Evolutionary conservation across 1,140 invertebrate genomes (phyloP), one percentile per base, ranked within the genome.

Genomic region (Meteorus sp.): DNA sequence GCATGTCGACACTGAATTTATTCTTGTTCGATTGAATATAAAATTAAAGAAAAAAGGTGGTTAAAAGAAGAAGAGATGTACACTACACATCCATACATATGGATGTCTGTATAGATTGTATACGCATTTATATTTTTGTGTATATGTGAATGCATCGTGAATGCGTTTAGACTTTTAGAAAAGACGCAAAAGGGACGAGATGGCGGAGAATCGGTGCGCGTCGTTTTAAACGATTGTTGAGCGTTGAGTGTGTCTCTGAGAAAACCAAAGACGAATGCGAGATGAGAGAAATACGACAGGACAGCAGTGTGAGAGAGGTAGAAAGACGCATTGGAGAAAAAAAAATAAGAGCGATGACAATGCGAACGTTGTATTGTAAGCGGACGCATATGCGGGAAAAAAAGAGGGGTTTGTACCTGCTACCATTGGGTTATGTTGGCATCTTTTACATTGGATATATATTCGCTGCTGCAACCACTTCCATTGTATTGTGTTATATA

Each of bases 401-500:
- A n/a, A n/a, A n/a, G n/a, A 29, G 23, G 8, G 9, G 41, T n/a
- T 41, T 50, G 56, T 58, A 58, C 55, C 44, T 57, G 44, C 55
- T 57, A 35, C 41, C 43, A 22, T 37, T 35, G 43, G 47, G 45
- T 25, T 27, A n/a, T n/a, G n/a, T n/a, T n/a, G n/a, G 15, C 47
- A 33, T 51, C 47, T 17, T 29, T 51, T 17, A n/a, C n/a, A n/a
- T 35, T n/a, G 8, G 35, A 7, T 35, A 13, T 48, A 29, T 27
- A 47, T 13, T 56, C 43, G 35, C 44, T 56, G 43, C 43, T 56
- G 43, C 43, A 56, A 15, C 44, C 55, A 39, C 15, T 20, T 51
- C 37, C 45, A 58, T 58, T 58, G 45, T n/a, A n/a, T n/a, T n/a
- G n/a, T n/a, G n/a, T 58, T 58, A 27, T 13, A 51, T 17, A 20